Evolutionary conservation across 1,140 invertebrate genomes (phyloP).

Genomic region (Drosophila dunni): DNA sequence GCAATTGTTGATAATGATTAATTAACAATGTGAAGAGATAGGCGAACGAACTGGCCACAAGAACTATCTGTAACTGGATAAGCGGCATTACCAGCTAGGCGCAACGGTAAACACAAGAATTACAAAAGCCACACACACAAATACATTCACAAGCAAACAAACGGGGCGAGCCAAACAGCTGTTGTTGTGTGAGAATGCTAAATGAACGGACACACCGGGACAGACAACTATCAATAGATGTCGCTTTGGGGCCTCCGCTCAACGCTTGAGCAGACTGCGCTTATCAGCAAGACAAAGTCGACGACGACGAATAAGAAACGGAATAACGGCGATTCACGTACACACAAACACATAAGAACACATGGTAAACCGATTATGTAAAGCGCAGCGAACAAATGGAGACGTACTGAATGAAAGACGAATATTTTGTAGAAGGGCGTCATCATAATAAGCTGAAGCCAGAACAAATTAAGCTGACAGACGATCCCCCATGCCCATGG

Average conservation of each 20-base stretch:
- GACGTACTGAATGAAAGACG: slow-evolving; percentile 1
- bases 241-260: not conserved
- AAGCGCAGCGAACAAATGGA: slow-evolving; percentile 42
- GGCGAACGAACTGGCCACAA: slow-evolving; percentile 29
- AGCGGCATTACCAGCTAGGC: slow-evolving; percentile 45
- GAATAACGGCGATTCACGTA: slow-evolving; percentile 22
- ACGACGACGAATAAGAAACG: slow-evolving; percentile 22
- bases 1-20: slow-evolving; percentile 52
- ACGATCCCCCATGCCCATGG: slow-evolving; percentile 47
- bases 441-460: slow-evolving; percentile 20
- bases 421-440: slow-evolving; percentile 19
- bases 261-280: slow-evolving; percentile 7
- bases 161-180: slow-evolving; percentile 44
- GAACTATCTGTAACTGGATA: slow-evolving; percentile 51
- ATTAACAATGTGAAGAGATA: slow-evolving; percentile 33
- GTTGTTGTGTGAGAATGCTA: slow-evolving; percentile 11
- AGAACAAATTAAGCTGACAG: slow-evolving; percentile 67
- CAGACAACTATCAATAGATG: slow-evolving; percentile 57
- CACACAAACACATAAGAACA: slow-evolving; percentile 7
- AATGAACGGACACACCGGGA: slow-evolving; percentile 29
- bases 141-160: slow-evolving; percentile 25
- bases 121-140: slow-evolving; percentile 23
- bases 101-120: slow-evolving; percentile 62
- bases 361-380: slow-evolving; percentile 80
- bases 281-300: slow-evolving; percentile 52